Evolutionary conservation across 2,888 invertebrate species (phyloP).

Genomic region (Noctuana brunneofusca): DNA sequence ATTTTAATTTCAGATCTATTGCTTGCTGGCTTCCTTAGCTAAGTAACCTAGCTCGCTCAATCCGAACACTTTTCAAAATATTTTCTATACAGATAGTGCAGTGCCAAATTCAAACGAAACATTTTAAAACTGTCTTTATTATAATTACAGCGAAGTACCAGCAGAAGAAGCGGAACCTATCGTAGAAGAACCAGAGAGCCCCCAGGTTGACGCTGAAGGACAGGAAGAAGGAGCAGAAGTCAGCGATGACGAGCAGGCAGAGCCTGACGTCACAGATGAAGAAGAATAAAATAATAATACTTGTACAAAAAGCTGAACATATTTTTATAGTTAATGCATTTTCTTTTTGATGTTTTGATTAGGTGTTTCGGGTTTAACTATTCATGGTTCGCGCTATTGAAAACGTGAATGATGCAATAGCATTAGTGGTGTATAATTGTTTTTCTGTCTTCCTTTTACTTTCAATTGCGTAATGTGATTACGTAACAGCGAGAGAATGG

Average conservation of each 20-base stretch:
- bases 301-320: slow-evolving; percentile 27
- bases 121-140: background rate
- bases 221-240: slow-evolving; percentile 65
- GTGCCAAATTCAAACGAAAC: background rate
- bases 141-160: slow-evolving; percentile 56
- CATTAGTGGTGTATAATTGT: slow-evolving; percentile 46
- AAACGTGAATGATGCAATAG: slow-evolving; percentile 66
- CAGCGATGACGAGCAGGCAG: slow-evolving; percentile 76
- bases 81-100: no score
- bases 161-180: slow-evolving; percentile 69
- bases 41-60: no score
- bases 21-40: no score
- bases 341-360: slow-evolving; percentile 42
- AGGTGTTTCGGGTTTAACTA: slow-evolving; percentile 50
- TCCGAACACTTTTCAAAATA: no score
- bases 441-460: slow-evolving; percentile 43
- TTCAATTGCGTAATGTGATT: slow-evolving; percentile 71
- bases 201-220: slow-evolving; percentile 60
- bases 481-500: slow-evolving; percentile 59
- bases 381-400: slow-evolving; percentile 56
- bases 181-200: slow-evolving; percentile 77
- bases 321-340: slow-evolving; percentile 53
- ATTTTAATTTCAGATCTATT: no score
- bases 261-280: slow-evolving; percentile 79
- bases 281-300: slow-evolving; percentile 65